Base-by-base conservation (phyloP, 2,888 invertebrate species). In the Cryptocephalus moraei region DNA sequence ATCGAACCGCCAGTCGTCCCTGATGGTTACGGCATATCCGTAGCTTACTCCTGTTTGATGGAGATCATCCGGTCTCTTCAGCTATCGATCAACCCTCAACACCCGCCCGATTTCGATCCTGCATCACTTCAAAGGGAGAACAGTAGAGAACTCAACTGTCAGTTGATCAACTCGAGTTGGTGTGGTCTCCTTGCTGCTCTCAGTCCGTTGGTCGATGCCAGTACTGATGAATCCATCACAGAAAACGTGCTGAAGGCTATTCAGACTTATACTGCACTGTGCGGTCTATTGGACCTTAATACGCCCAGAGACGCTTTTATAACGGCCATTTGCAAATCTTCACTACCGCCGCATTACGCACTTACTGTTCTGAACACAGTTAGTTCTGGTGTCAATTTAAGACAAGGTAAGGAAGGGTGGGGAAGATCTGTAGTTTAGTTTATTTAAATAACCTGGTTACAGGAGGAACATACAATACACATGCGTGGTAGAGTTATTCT, bases 11-110 rank as follows among this genome's bases (percentile, higher is more conserved):
- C 95, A 0, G 71, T 79, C 9, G 88, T 97, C 56, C 91, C 91
- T n/a, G 95, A 97, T 55, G 96, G 97, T 1, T 99, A 97, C 72
- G 94, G 95, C 4, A 87, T 99, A 50, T 95, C 96, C 0, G 82
- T 97, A 38, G 93, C 95, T 0, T 96, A 94, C 71, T 89, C 91
- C 4, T 91, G 93, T 66, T 76, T 97, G 39, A 75, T 95, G 66
- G 96, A 96, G 69, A 85, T 92, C 55, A 90, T 95, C 44, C 79
- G 91, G 8, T 93, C 90, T 8, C 81, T 89, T 56, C 84, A 86
- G 34, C 77, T 84, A 59, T 84, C 82, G 22, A 82, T 87, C 62
- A 78, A 81, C 39, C 73, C 76, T 0, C 77, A 77, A 47, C 70
- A 71, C 49, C 72, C 68, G 48, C 57, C 58, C 12, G 64, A 66